A percentile compares a stretch with the other conserved stretches of the same genome.
Evolutionary conservation across 2,888 invertebrate genomes (phyloP).

Genomic region (Teinopalpus imperialis): DNA sequence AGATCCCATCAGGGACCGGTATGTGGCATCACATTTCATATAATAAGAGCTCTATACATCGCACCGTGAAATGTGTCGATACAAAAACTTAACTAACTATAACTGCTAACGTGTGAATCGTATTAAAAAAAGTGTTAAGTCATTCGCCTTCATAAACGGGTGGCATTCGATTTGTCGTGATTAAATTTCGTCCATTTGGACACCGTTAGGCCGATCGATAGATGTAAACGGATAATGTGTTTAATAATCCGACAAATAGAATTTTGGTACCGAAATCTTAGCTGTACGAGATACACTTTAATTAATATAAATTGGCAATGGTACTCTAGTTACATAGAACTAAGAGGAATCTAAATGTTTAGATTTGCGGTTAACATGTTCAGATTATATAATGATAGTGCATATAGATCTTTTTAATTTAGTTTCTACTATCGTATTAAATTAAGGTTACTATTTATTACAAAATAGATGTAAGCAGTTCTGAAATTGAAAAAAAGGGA

Average conservation of each 20-base stretch:
- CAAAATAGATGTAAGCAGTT: too few species aligned
- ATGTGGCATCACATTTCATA: slow-evolving; percentile 80
- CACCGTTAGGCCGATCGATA: slow-evolving; percentile 68
- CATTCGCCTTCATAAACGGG: slow-evolving; percentile 80
- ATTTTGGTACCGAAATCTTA: slow-evolving; percentile 54
- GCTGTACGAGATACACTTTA: slow-evolving; percentile 42
- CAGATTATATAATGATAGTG: slow-evolving; percentile 10
- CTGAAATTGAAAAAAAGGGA: too few species aligned
- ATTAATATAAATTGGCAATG: slow-evolving; percentile 26
- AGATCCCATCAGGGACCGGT: slow-evolving; percentile 76
- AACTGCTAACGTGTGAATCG: slow-evolving; percentile 81
- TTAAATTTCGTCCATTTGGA: slow-evolving; percentile 79
- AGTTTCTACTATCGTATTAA: too few species aligned
- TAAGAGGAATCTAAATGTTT: slow-evolving; percentile 5
- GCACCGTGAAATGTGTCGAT: slow-evolving; percentile 79
- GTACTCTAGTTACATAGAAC: neutral
- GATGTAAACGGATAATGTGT: slow-evolving; percentile 64
- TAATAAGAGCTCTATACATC: slow-evolving; percentile 79
- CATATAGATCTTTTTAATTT: too few species aligned
- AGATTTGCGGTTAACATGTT: slow-evolving; percentile 1
- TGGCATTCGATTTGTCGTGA: slow-evolving; percentile 81
- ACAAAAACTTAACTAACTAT: slow-evolving; percentile 81
- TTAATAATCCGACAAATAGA: slow-evolving; percentile 70
- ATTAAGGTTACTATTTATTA: too few species aligned
- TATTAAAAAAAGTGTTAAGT: slow-evolving; percentile 80